Percentiles rank a stretch among this genome's conserved stretches.
phyloP scores from a whole-genome alignment of 64 coral and sea anemone species.

The Montipora sp. region DNA sequence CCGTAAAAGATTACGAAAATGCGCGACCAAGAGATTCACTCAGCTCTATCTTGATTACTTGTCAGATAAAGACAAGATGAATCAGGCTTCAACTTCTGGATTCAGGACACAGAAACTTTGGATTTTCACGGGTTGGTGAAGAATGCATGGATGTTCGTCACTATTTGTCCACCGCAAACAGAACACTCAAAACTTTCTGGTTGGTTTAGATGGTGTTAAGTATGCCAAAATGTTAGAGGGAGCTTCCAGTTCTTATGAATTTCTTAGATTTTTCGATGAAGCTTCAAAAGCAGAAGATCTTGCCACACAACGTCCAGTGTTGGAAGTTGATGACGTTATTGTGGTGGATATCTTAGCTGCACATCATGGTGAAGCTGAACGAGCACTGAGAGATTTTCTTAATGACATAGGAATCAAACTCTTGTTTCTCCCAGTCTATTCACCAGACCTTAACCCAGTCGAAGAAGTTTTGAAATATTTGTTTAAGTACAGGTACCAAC shows the following conservation, averaged over 20 bases:
- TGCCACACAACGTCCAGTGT: conserved; percentile 35
- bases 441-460: conserved; percentile 60
- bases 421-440: conserved; percentile 25
- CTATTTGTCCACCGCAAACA: too few relatives aligned
- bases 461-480: conserved; percentile 72
- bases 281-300: neutral
- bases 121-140: too few relatives aligned
- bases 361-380: conserved; percentile 42
- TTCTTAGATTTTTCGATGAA: too few relatives aligned
- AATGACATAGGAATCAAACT: conserved; percentile 31
- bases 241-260: too few relatives aligned
- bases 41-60: too few relatives aligned
- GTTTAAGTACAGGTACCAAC: conserved; percentile 47
- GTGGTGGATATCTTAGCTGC: conserved; percentile 53
- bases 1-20: neutral
- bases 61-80: too few relatives aligned
- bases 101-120: too few relatives aligned
- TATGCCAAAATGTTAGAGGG: too few relatives aligned
- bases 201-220: too few relatives aligned
- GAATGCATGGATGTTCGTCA: too few relatives aligned
- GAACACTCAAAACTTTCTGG: too few relatives aligned
- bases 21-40: neutral
- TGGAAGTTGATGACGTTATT: conserved; percentile 64
- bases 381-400: conserved; percentile 14
- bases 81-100: too few relatives aligned